These are phyloP conservation scores for Drosophila sordidula DNA, from an alignment of 2,888 invertebrate genomes.

Conservation along the genomic window DNA sequence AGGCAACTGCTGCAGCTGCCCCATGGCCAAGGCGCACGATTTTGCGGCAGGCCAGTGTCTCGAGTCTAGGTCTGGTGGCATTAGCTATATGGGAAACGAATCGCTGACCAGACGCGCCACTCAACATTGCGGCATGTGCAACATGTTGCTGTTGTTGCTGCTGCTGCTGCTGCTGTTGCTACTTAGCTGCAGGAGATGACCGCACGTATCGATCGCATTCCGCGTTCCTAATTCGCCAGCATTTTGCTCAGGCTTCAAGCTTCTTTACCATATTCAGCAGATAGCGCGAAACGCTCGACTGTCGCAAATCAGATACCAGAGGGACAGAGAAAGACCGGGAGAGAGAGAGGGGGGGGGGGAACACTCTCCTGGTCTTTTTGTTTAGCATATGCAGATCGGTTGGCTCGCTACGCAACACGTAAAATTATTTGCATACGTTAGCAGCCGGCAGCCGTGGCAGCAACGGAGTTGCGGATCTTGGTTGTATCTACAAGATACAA, in stretches of 20 bases:
- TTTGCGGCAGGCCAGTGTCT: constrained; percentile 25
- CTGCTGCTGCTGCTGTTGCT: constrained; percentile 36
- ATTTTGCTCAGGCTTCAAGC: constrained; percentile 58
- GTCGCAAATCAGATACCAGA: constrained; percentile 80
- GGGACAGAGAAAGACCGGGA: constrained; percentile 5
- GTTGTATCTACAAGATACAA: constrained; percentile 68
- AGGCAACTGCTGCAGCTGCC: constrained; percentile 47
- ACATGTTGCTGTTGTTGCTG: constrained; percentile 63
- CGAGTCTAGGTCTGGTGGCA: constrained; percentile 51
- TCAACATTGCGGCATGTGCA: constrained; percentile 78
- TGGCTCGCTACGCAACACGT: constrained; percentile 73
- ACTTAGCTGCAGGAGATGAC: constrained; percentile 69
- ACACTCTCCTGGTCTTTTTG: constrained; percentile 19
- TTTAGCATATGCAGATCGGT: constrained; percentile 77
- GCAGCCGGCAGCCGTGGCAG: background rate
- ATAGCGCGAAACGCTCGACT: constrained; percentile 64
- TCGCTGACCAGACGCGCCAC: constrained; percentile 72
- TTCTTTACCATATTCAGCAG: constrained; percentile 77
- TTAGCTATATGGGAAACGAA: constrained; percentile 82
- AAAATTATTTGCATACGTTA: constrained; percentile 75
- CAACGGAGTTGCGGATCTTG: constrained; percentile 15
- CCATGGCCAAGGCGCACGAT: constrained; percentile 49
- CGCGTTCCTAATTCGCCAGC: constrained; percentile 80
- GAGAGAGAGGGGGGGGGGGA: background rate
- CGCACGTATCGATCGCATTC: constrained; percentile 82